phyloP scores from a whole-genome alignment of 2,797 vertebrate species.

The Austrolebias charrua region DNA sequence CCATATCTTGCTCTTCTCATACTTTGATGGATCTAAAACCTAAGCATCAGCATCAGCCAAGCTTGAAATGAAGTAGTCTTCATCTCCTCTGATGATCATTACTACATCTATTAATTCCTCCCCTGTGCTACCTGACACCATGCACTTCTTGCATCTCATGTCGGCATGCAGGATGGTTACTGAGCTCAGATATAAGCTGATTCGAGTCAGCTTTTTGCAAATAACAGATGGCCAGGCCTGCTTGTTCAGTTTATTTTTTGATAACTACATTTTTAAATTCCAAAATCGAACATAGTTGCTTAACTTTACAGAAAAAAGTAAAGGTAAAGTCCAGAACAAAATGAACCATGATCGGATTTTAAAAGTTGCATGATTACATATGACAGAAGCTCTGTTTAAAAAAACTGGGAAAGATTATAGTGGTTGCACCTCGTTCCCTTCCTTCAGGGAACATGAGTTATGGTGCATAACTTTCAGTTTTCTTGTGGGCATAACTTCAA shows the following conservation, averaged over 20 bases:
- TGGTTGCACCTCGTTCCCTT: too few relatives aligned
- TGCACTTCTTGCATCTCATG: slow-evolving; percentile 28
- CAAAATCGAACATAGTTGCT: too few relatives aligned
- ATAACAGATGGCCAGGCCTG: not conserved
- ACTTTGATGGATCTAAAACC: slow-evolving; percentile 42
- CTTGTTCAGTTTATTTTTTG: not conserved
- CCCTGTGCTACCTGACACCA: not conserved
- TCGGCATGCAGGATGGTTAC: slow-evolving; percentile 41
- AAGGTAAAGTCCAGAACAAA: too few relatives aligned
- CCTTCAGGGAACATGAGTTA: too few relatives aligned
- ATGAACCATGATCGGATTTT: too few relatives aligned
- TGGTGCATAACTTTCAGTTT: too few relatives aligned
- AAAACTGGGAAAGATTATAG: too few relatives aligned
- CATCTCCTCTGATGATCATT: slow-evolving; percentile 23
- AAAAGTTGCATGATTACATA: too few relatives aligned
- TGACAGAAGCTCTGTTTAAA: too few relatives aligned
- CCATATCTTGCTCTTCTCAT: slow-evolving; percentile 19
- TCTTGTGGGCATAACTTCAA: not conserved
- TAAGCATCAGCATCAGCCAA: slow-evolving; percentile 33
- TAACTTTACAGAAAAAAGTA: too few relatives aligned
- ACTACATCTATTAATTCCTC: slow-evolving; percentile 20
- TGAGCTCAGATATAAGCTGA: slow-evolving; percentile 23
- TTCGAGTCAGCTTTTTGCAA: slow-evolving; percentile 11
- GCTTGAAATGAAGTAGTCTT: slow-evolving; percentile 54
- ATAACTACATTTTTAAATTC: not conserved